Percentiles rank a stretch among this genome's conserved stretches.
phyloP scores from a whole-genome alignment of 2,888 invertebrate species.

The Drosophila colorata region DNA sequence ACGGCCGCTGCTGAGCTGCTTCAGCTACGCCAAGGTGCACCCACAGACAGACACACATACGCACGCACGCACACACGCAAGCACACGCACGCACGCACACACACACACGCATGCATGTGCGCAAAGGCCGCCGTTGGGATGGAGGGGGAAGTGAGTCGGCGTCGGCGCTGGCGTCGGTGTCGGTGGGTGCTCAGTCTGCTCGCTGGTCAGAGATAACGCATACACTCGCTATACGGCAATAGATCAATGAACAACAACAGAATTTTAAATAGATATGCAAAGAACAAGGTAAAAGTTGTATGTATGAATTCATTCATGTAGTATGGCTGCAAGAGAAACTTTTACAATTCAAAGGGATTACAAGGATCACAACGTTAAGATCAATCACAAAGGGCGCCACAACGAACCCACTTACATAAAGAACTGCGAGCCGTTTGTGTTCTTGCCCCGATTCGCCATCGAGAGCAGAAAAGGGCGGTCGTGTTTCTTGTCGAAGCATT shows the following conservation, averaged over 20 bases:
- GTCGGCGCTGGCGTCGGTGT: constrained; percentile 9
- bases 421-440: constrained; percentile 99
- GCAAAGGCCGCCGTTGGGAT: constrained; percentile 19
- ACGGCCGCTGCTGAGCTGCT: constrained; percentile 13
- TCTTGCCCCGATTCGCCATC: constrained; percentile 99
- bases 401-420: constrained; percentile 94
- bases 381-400: neutral
- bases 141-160: constrained; percentile 25
- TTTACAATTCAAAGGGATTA: constrained; percentile 24
- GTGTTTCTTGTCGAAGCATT: constrained; percentile 95
- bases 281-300: constrained; percentile 35
- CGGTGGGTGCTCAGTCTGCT: constrained; percentile 47
- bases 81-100: neutral
- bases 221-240: constrained; percentile 67
- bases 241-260: constrained; percentile 82
- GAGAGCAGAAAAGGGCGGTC: constrained; percentile 96
- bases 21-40: constrained; percentile 37
- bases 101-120: neutral
- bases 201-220: constrained; percentile 53
- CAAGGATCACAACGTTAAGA: neutral
- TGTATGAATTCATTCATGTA: constrained; percentile 53
- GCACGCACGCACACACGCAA: neutral
- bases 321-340: constrained; percentile 50
- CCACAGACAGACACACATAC: constrained; percentile 27
- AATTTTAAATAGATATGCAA: constrained; percentile 61